Base-by-base conservation (phyloP, 2,888 invertebrate species). In the Calliopum simillimum region DNA sequence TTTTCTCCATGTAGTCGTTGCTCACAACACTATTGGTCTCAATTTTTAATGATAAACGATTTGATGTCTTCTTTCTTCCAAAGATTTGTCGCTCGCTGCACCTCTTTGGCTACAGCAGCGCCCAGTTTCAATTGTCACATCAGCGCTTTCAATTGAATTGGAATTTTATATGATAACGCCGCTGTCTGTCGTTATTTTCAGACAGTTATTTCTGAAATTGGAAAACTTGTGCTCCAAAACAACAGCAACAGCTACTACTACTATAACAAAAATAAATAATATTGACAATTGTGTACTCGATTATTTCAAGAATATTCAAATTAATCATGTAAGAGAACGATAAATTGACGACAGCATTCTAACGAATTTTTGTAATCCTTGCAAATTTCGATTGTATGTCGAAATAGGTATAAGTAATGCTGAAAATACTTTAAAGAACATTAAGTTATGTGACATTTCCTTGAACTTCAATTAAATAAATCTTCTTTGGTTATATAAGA, bases 1-100 rank as follows among this genome's bases (percentile, higher is more conserved):
- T 33, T 33, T 33, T 33, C 33, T 6, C 33, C 33, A 8, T 33
- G 33, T 33, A 33, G n/a, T n/a, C n/a, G n/a, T n/a, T n/a, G 33
- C 33, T 33, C 8, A 33, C 25, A 25, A 46, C 33, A n/a, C 59
- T 41, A 44, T 47, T 49, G 25, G 23, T 59, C 25, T 68, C 64
- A 68, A 63, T 71, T 61, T 71, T 69, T 69, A 69, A 71, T 71
- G 71, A 71, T 71, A 71, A 71, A 71, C 68, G 71, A 71, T 64
- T 59, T 58, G 19, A 49, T 33, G 56, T 66, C 56, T 25, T 21
- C 66, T 12, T 33, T 25, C 16, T 41, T 11, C 11, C 51, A 2
- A 12, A 51, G 51, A 16, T 21, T n/a, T 21, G 51, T 51, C n/a
- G 14, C 47, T 14, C 47, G 4, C 19, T 3, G 4, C 55, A 13